Evolutionary conservation across 2,797 vertebrate species (phyloP), one percentile per base, ranked within the genome.

Genomic region (Periparus ater): DNA sequence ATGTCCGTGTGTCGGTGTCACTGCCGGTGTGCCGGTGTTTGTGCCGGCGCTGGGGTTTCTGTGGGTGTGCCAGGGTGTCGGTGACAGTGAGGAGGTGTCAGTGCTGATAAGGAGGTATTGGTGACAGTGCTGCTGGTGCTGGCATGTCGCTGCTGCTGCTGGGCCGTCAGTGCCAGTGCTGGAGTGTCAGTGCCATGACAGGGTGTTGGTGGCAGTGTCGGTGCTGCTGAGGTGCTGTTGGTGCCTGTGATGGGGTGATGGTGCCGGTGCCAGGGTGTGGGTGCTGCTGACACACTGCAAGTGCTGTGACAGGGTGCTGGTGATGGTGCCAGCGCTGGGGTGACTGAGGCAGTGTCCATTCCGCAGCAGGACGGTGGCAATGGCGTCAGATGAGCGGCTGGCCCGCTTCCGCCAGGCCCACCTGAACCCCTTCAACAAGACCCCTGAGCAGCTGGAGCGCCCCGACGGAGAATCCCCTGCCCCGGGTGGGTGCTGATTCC

Each of bases 381-480:
- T 99, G 99, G 99, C 98, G 95, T 98, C 99, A 86, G 98, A 99
- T 60, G 98, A 99, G 97, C 99, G 97, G 98, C 97, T 99, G 93
- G 98, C 99, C 92, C 98, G 98, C 78, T 99, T 99, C 96, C 99
- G 99, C 79, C 99, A 99, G 98, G 98, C 98, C 89, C 99, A 99
- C 91, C 98, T 99, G 97, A 99, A 99, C 97, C 99, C 99, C 21
- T 99, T 99, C 96, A 98, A 99, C 97, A 99, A 99, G 74, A 74
- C 71, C 70, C 94, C 60, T 0, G 77, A 95, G 81, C 72, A 85
- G 73, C 53, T 0, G 5, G 91, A 95, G 85, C 77, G 8, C 32
- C 63, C 77, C 1, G 88, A 89, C 0, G 68, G 26, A 54, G 88
- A n/a, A 3, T 1, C 40, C 44, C 81, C 81, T 7, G 11, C 47